These are phyloP conservation scores for Emmelina monodactyla DNA, from an alignment of 2,888 invertebrate species.

Conservation along the genomic window DNA sequence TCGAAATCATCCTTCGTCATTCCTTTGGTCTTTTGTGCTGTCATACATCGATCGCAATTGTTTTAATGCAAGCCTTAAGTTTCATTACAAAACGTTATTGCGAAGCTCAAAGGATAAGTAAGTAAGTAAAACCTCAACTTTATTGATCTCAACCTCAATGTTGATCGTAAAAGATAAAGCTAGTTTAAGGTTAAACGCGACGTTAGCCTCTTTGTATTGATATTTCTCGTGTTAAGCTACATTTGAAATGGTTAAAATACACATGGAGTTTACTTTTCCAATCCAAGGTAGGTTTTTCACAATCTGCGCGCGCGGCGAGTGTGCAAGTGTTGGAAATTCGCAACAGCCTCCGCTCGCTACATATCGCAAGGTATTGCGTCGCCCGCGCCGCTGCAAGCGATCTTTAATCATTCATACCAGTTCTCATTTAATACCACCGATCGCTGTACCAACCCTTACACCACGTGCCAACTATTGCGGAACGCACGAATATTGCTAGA, in stretches of 20 bases:
- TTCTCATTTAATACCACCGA: constrained; percentile 31
- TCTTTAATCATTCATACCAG: constrained; percentile 46
- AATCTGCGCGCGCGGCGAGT: constrained; percentile 8
- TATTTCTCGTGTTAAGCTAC: too few relatives aligned
- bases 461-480: constrained; percentile 10
- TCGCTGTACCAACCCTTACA: constrained; percentile 17
- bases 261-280: too few relatives aligned
- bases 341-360: constrained; percentile 43
- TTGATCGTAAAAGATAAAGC: too few relatives aligned
- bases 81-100: background rate
- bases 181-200: too few relatives aligned
- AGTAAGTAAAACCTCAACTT: too few relatives aligned
- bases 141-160: too few relatives aligned
- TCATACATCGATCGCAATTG: constrained; percentile 22
- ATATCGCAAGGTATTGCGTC: constrained; percentile 62
- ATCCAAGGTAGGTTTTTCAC: constrained; percentile 1
- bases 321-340: constrained; percentile 36
- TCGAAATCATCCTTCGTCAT: constrained; percentile 62
- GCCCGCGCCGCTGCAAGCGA: constrained; percentile 23
- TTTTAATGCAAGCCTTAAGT: constrained; percentile 3
- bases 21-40: constrained; percentile 43
- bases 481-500: too few relatives aligned
- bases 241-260: too few relatives aligned
- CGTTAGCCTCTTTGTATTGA: too few relatives aligned
- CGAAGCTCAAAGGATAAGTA: too few relatives aligned